These are phyloP conservation scores for Centropus bengalensis DNA, from an alignment of 2,113 vertebrate genomes.

Conservation along the genomic window DNA sequence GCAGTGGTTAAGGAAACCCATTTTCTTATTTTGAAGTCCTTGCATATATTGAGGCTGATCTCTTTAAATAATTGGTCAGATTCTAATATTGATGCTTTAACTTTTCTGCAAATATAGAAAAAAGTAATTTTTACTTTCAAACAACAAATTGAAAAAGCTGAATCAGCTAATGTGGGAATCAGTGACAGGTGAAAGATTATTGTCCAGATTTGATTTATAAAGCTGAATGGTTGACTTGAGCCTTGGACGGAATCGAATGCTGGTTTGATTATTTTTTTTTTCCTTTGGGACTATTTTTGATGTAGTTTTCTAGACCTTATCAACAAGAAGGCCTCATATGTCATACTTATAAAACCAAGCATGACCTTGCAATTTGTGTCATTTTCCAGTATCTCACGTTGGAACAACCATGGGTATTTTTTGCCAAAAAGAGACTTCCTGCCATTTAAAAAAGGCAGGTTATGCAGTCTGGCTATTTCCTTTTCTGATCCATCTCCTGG, in stretches of 20 bases:
- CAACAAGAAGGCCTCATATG: not conserved
- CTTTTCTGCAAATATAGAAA: not conserved
- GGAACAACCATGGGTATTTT: not conserved
- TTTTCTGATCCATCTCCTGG: not conserved
- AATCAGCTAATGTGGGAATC: not conserved
- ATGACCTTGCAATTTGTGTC: not conserved
- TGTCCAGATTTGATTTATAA: not conserved
- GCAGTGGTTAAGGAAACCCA: not conserved
- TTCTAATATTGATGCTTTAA: not conserved
- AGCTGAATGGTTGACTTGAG: not conserved
- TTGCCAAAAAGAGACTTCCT: not conserved
- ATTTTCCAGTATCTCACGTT: not conserved
- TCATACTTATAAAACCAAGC: not conserved
- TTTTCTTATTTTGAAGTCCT: not conserved
- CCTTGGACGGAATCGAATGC: not conserved
- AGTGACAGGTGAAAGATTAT: not conserved
- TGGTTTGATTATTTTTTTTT: not conserved
- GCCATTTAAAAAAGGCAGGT: not conserved
- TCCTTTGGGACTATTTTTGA: not conserved
- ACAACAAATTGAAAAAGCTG: not conserved
- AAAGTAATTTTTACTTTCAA: not conserved
- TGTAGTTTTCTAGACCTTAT: not conserved
- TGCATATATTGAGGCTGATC: not conserved
- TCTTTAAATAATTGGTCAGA: not conserved
- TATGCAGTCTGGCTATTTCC: not conserved